A percentile compares a stretch with the other conserved stretches of the same genome.
phyloP scores from a whole-genome alignment of 2,113 vertebrate species.

The Dicentrarchus labrax region DNA sequence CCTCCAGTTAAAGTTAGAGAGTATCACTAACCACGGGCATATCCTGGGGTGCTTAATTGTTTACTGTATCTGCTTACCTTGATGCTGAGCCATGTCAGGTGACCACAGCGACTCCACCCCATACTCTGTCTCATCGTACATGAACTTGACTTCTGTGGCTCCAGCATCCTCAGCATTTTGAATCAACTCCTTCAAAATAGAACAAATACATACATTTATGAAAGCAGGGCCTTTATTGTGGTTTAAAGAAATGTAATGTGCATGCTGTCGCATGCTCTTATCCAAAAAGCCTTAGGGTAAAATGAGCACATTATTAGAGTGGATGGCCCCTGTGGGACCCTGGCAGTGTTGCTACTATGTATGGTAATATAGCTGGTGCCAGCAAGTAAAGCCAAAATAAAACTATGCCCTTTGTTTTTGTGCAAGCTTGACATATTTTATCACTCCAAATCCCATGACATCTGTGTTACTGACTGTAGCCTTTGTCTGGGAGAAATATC shows the following conservation, averaged over 20 bases:
- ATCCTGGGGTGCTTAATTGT: neutral
- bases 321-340: neutral
- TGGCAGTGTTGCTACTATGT: neutral
- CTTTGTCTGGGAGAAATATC: conserved; percentile 1
- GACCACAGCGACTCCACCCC: conserved; percentile 96
- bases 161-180: conserved; percentile 99
- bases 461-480: neutral
- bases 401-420: conserved; percentile 21
- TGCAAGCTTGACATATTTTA: conserved; percentile 16
- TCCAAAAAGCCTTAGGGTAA: conserved; percentile 17
- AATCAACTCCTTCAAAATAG: conserved; percentile 91
- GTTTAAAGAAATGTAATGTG: neutral
- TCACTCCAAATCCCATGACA: conserved; percentile 22
- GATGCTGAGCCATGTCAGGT: conserved; percentile 94
- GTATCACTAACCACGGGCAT: neutral
- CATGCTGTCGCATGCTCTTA: conserved; percentile 13
- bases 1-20: neutral
- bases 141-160: conserved; percentile 95
- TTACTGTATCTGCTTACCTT: conserved; percentile 85
- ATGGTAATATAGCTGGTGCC: conserved; percentile 16
- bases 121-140: conserved; percentile 96
- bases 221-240: neutral
- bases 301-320: conserved; percentile 20
- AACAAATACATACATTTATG: conserved; percentile 2
- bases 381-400: conserved; percentile 33